Percentiles rank a stretch among this genome's conserved stretches.
Conservation (phyloP, 2,888 invertebrate genomes). For the Osmoderma eremita region DNA sequence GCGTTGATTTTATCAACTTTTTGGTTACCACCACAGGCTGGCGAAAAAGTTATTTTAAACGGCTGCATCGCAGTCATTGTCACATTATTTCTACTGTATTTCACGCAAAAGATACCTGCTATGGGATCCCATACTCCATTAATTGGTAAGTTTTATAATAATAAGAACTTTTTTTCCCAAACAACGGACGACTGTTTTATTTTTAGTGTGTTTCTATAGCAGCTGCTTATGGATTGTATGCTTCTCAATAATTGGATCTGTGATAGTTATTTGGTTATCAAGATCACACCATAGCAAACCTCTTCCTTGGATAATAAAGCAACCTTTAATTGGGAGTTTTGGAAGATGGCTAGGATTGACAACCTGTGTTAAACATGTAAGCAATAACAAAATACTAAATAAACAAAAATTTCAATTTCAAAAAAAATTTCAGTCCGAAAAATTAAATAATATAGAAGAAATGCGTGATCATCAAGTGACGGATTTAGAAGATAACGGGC, state of each 20-base stretch:
- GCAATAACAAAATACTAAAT: not conserved
- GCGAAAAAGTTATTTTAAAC: slow-evolving; percentile 72
- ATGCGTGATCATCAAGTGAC: slow-evolving; percentile 63
- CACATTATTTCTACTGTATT: slow-evolving; percentile 72
- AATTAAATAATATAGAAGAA: slow-evolving; percentile 60
- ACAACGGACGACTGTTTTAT: slow-evolving; percentile 17
- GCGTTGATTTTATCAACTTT: slow-evolving; percentile 71
- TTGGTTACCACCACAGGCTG: slow-evolving; percentile 74
- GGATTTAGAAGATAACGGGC: slow-evolving; percentile 59
- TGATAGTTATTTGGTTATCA: slow-evolving; percentile 67
- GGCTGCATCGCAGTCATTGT: slow-evolving; percentile 70
- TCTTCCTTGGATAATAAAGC: slow-evolving; percentile 67
- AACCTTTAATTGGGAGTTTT: slow-evolving; percentile 62
- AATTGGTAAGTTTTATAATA: slow-evolving; percentile 63
- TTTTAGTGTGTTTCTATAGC: slow-evolving; percentile 69
- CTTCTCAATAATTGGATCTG: slow-evolving; percentile 67
- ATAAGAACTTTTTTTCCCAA: slow-evolving; percentile 9
- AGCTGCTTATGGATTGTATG: slow-evolving; percentile 67
- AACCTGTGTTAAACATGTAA: slow-evolving; percentile 63
- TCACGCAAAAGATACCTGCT: slow-evolving; percentile 69
- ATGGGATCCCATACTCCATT: slow-evolving; percentile 68
- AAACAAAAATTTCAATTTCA: slow-evolving; percentile 11
- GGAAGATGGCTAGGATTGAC: slow-evolving; percentile 63
- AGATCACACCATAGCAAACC: slow-evolving; percentile 63
- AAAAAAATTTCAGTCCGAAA: slow-evolving; percentile 51